These are phyloP conservation scores for Acanthis flammea DNA, from an alignment of 2,797 vertebrate species.

Conservation along the genomic window DNA sequence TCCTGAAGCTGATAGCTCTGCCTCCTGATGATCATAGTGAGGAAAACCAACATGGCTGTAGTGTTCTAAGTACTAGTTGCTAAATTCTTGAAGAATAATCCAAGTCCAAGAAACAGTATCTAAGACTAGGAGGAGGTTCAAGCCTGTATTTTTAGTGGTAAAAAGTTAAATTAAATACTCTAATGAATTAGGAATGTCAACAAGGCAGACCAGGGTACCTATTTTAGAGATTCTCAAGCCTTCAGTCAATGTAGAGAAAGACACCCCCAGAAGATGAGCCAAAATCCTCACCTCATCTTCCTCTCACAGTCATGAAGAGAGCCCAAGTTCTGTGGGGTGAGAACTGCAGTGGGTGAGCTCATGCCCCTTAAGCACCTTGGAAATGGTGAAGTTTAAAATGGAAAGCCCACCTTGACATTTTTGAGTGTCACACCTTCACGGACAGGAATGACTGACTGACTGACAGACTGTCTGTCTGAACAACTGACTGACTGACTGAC, in stretches of 20 bases:
- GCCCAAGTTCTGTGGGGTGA: background rate
- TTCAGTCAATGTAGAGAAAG: background rate
- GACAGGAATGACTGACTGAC: background rate
- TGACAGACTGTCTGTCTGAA: background rate
- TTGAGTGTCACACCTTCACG: accelerated
- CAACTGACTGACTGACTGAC: background rate
- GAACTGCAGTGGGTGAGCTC: background rate
- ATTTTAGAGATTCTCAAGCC: background rate
- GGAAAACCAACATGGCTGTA: background rate
- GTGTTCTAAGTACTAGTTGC: background rate
- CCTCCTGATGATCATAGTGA: background rate
- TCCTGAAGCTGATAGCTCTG: background rate
- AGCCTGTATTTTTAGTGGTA: background rate
- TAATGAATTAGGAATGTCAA: background rate
- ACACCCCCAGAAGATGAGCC: background rate
- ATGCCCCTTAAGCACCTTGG: too few relatives aligned
- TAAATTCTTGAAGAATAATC: background rate
- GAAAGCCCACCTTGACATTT: background rate
- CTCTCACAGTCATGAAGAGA: background rate
- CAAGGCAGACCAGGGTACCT: background rate
- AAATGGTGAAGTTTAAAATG: background rate
- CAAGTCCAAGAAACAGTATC: background rate
- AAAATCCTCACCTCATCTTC: background rate
- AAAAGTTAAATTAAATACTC: background rate
- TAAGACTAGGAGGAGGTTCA: background rate